phyloP scores from a whole-genome alignment of 2,797 vertebrate species.

The Protonibea diacanthus region DNA sequence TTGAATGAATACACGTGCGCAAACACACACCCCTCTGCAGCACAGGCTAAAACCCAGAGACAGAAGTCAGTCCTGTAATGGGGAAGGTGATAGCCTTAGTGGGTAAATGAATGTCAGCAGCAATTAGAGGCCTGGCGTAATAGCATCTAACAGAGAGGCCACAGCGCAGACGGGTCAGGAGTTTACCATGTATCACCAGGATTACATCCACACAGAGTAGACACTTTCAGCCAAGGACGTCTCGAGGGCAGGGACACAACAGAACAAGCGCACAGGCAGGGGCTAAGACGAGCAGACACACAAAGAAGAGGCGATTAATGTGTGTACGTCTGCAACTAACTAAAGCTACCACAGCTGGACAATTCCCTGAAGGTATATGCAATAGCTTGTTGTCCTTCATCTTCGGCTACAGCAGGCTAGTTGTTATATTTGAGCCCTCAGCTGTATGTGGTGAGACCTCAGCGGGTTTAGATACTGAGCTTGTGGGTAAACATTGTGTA shows the following conservation, averaged over 20 bases:
- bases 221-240: conserved; percentile 82
- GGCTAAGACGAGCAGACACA: conserved; percentile 33
- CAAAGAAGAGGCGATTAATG: conserved; percentile 56
- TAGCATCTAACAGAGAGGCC: conserved; percentile 75
- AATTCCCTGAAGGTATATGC: conserved; percentile 39
- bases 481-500: conserved; percentile 70
- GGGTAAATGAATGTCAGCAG: conserved; percentile 86
- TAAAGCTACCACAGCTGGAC: conserved; percentile 26
- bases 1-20: conserved; percentile 37
- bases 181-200: conserved; percentile 83
- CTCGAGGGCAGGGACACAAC: conserved; percentile 77
- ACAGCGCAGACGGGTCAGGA: conserved; percentile 76
- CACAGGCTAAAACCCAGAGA: conserved; percentile 59
- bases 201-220: conserved; percentile 77
- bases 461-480: conserved; percentile 27
- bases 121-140: conserved; percentile 84
- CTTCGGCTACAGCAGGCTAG: conserved; percentile 8
- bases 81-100: conserved; percentile 81
- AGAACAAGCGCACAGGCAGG: conserved; percentile 50
- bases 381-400: conserved; percentile 48
- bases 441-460: conserved; percentile 19
- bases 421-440: conserved; percentile 35
- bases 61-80: conserved; percentile 72
- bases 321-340: conserved; percentile 43
- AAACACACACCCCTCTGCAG: conserved; percentile 39